phyloP scores from a whole-genome alignment of 2,113 vertebrate genomes.

The Carassius gibelio region DNA sequence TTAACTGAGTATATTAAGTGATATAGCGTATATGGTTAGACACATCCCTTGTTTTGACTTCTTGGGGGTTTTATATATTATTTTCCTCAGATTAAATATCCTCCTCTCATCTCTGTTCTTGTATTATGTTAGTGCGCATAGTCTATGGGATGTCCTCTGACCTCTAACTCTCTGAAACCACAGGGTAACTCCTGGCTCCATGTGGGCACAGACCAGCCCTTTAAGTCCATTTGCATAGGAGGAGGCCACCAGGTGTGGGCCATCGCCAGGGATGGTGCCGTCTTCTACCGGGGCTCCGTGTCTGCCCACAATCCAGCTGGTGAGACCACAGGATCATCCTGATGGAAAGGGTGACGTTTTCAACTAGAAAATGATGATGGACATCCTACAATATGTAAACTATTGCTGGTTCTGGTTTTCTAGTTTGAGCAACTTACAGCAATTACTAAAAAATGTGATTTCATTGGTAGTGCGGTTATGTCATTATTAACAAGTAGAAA shows the following conservation, averaged over 20 bases:
- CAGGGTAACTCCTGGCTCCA: constrained; percentile 96
- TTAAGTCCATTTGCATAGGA: constrained; percentile 89
- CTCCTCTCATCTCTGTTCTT: background rate
- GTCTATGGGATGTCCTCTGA: background rate
- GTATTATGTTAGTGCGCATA: background rate
- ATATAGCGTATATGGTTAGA: background rate
- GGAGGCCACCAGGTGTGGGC: constrained; percentile 94
- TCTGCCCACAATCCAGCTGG: constrained; percentile 88
- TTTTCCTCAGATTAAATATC: too few relatives aligned
- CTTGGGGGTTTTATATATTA: too few relatives aligned
- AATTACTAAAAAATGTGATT: background rate
- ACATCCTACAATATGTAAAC: background rate
- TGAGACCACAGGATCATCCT: constrained; percentile 59
- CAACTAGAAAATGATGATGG: background rate
- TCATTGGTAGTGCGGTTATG: background rate
- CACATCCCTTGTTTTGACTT: background rate
- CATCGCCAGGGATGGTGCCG: constrained; percentile 88
- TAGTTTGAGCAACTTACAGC: background rate
- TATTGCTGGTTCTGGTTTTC: background rate
- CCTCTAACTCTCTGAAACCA: background rate
- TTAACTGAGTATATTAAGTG: background rate
- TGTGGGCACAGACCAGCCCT: constrained; percentile 94
- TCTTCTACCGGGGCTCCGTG: constrained; percentile 93
- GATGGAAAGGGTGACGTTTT: background rate
- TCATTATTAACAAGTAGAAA: background rate